Evolutionary conservation across 53 echinoderm and acorn worm species (phyloP), one percentile per base, ranked within the genome.

Genomic region (Apostichopus leukothele): DNA sequence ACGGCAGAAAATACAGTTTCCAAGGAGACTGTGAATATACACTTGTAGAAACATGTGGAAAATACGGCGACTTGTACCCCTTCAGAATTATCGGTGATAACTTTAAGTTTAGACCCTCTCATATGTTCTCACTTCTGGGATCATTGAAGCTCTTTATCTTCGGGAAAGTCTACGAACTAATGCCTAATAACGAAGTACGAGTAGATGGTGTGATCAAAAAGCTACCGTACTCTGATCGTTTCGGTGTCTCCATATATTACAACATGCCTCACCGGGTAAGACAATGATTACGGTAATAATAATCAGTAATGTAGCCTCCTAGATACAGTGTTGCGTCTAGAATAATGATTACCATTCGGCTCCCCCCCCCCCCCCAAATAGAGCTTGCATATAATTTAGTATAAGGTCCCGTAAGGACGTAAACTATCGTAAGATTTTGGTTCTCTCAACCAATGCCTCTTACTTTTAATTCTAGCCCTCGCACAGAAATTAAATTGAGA

Each of bases 11-110:
- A 85, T 90, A 94, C 77, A 75, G 81, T 57, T 94, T 91, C 76
- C 91, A 91, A 57, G 92, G 94, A n/a, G 86, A 89, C n/a, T 94
- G 94, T 52, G 89, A 92, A 86, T 92, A 94, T 51, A 80, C 89
- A 12, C 86, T 94, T 55, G 92, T 91, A 7, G 89, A 83, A 76
- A 92, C 92, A 27, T 89, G 89, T 61, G 79, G 89, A 53, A 80
- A 86, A 26, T 50, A 66, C 18, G 67, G 73, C 14, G 79, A 86
- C 63, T 12, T 90, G 4, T 88, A 90, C 27, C 88, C 68, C 51
- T 94, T 90, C 84, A 76, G 88, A 6, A 75, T 94, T 7, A 74
- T 86, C n/a, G 89, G 88, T 53, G 75, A 90, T 79, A 94, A 94
- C 87, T 60, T 88, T 79, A 94, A 92, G 75, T 51, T 59, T 20